Conservation (phyloP, 2,888 invertebrate species). For the Andrena bicolor region DNA sequence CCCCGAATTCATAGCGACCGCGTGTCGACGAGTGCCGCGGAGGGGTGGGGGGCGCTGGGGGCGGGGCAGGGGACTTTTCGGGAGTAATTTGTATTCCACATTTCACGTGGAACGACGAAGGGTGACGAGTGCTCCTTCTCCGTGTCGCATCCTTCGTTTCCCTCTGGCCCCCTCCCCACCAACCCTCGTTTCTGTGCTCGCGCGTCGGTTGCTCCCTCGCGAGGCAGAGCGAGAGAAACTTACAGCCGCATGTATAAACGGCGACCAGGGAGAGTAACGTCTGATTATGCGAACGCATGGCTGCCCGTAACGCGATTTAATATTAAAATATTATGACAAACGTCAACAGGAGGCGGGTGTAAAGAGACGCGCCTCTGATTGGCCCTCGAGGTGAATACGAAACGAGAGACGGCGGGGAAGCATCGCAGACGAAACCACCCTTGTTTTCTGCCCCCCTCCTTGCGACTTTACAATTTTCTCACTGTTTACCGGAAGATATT, state of each 20-base stretch:
- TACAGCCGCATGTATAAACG: conserved; percentile 55
- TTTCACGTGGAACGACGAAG: conserved; percentile 76
- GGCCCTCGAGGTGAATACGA: conserved; percentile 83
- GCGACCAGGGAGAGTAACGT: conserved; percentile 75
- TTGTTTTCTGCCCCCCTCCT: conserved; percentile 56
- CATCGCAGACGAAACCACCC: conserved; percentile 41
- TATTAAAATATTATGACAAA: conserved; percentile 85
- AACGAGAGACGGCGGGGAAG: conserved; percentile 75
- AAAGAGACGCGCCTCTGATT: conserved; percentile 82
- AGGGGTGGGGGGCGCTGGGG: neutral
- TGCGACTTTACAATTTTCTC: conserved; percentile 23
- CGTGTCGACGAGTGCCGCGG: conserved; percentile 23
- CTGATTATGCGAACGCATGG: conserved; percentile 85
- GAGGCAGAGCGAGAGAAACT: conserved; percentile 25
- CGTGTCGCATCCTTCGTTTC: conserved; percentile 40
- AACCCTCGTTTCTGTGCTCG: conserved; percentile 51
- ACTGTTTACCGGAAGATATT: neutral
- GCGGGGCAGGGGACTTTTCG: conserved; percentile 49
- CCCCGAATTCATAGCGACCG: conserved; percentile 73
- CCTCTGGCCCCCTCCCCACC: conserved; percentile 48
- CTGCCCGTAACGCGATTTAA: conserved; percentile 84
- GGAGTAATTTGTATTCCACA: conserved; percentile 82
- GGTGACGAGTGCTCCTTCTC: conserved; percentile 73
- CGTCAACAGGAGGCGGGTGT: conserved; percentile 82
- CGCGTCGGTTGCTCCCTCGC: conserved; percentile 45